Conservation (phyloP, 2,888 invertebrate species). For the Pseudococcus viburni region DNA sequence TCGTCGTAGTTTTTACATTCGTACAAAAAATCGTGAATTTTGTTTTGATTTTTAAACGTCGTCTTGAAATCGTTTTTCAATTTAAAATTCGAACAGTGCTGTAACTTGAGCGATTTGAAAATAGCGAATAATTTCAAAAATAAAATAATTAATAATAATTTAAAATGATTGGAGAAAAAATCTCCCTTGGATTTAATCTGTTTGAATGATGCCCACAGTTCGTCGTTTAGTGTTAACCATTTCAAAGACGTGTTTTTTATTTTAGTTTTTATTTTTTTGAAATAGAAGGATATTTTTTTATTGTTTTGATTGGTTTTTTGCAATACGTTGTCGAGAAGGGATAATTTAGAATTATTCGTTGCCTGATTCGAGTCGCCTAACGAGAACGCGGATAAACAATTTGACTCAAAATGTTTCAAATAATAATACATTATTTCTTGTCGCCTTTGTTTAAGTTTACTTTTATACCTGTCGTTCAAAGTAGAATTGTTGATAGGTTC, state of each 20-base stretch:
- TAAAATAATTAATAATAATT: constrained; percentile 55
- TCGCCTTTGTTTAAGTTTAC: constrained; percentile 41
- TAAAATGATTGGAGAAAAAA: constrained; percentile 52
- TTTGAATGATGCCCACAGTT: constrained; percentile 33
- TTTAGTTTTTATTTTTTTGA: constrained; percentile 59
- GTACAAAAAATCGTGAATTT: neutral
- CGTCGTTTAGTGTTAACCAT: neutral
- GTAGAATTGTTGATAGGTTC: constrained; percentile 54
- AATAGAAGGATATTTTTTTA: constrained; percentile 48
- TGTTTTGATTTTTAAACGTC: constrained; percentile 45
- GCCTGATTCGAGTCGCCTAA: constrained; percentile 28
- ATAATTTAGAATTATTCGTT: constrained; percentile 4
- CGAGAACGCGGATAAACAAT: constrained; percentile 37
- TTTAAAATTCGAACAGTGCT: constrained; percentile 19
- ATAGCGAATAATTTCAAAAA: constrained; percentile 60
- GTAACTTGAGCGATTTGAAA: constrained; percentile 53
- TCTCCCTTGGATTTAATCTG: constrained; percentile 55
- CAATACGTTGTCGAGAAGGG: neutral
- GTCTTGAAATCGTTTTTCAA: constrained; percentile 1
- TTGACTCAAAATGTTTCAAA: constrained; percentile 55
- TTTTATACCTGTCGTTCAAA: constrained; percentile 63
- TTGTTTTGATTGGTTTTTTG: constrained; percentile 6
- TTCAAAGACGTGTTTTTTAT: constrained; percentile 39
- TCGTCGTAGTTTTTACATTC: constrained; percentile 15
- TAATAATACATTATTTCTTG: constrained; percentile 56